Conservation (phyloP, 2,797 vertebrate genomes). For the Notolepis coatsorum region DNA sequence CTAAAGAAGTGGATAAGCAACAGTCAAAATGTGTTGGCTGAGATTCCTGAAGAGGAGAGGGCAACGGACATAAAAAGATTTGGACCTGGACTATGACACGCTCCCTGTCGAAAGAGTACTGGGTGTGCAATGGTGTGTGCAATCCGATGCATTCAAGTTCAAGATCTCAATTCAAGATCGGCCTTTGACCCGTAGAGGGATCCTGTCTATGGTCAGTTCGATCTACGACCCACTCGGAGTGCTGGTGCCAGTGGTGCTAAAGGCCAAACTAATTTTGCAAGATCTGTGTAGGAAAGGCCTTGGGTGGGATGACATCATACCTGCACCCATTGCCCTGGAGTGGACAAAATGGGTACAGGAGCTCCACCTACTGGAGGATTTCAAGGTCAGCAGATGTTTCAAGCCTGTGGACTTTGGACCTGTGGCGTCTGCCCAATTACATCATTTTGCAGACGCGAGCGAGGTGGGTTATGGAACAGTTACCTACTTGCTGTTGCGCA, state of each 20-base stretch:
- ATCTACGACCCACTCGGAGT: conserved; percentile 19
- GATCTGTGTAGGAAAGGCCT: conserved; percentile 1
- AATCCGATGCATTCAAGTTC: conserved; percentile 18
- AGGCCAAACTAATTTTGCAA: conserved; percentile 16
- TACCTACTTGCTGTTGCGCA: conserved; percentile 16
- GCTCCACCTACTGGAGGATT: neutral
- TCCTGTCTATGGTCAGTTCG: conserved; percentile 3
- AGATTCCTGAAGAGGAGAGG: neutral
- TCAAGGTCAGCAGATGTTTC: neutral
- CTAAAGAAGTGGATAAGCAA: conserved; percentile 10
- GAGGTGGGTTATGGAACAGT: conserved; percentile 10
- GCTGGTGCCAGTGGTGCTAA: conserved; percentile 1
- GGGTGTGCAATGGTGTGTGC: conserved; percentile 16
- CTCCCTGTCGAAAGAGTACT: conserved; percentile 14
- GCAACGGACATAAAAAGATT: neutral
- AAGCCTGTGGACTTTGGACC: conserved; percentile 9
- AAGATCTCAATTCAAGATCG: neutral
- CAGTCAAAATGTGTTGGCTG: neutral
- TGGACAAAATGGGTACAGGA: neutral
- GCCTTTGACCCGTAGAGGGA: conserved; percentile 21
- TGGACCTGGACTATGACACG: conserved; percentile 7
- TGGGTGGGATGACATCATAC: conserved; percentile 17
- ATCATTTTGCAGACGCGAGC: conserved; percentile 26
- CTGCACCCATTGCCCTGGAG: neutral
- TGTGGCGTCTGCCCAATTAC: neutral